Percentiles rank a stretch among this genome's conserved stretches.
Conservation (phyloP, 2,113 vertebrate genomes). For the Andinoacara biseriatus region DNA sequence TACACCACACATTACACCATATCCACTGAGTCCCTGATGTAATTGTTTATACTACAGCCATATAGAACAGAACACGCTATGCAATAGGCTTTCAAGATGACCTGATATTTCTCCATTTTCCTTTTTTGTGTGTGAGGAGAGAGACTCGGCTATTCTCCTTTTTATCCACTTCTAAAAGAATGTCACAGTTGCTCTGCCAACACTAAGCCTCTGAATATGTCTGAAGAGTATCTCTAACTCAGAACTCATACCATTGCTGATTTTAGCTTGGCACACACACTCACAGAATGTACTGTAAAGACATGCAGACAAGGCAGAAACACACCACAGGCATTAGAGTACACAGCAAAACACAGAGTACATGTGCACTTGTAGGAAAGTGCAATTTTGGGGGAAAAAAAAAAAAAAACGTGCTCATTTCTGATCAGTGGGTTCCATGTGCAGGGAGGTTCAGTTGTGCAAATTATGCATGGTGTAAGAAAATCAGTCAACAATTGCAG, state of each 20-base stretch:
- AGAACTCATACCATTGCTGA: conserved; percentile 29
- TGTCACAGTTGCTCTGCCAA: conserved; percentile 59
- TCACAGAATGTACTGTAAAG: conserved; percentile 36
- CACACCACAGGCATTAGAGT: conserved; percentile 7
- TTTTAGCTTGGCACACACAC: conserved; percentile 43
- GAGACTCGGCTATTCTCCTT: conserved; percentile 31
- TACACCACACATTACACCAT: conserved; percentile 20
- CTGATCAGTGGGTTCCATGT: conserved; percentile 43
- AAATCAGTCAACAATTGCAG: conserved; percentile 61
- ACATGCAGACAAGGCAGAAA: conserved; percentile 22
- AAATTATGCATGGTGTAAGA: conserved; percentile 59
- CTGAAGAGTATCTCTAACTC: conserved; percentile 31
- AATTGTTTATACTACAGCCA: conserved; percentile 58
- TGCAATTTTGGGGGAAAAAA: background rate
- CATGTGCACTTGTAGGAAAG: background rate
- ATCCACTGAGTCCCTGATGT: conserved; percentile 47
- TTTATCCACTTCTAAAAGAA: conserved; percentile 62
- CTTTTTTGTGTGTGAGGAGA: conserved; percentile 34
- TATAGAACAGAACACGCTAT: conserved; percentile 42
- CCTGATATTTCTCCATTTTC: conserved; percentile 8
- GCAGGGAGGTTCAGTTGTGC: conserved; percentile 33
- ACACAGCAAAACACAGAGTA: background rate
- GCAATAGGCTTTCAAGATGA: conserved; percentile 46
- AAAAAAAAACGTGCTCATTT: conserved; percentile 32
- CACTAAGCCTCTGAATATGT: conserved; percentile 47